A percentile compares a stretch with the other conserved stretches of the same genome.
These are phyloP conservation scores for Eulemur mongoz DNA, from an alignment of 2,797 vertebrate genomes.

Conservation along the genomic window DNA sequence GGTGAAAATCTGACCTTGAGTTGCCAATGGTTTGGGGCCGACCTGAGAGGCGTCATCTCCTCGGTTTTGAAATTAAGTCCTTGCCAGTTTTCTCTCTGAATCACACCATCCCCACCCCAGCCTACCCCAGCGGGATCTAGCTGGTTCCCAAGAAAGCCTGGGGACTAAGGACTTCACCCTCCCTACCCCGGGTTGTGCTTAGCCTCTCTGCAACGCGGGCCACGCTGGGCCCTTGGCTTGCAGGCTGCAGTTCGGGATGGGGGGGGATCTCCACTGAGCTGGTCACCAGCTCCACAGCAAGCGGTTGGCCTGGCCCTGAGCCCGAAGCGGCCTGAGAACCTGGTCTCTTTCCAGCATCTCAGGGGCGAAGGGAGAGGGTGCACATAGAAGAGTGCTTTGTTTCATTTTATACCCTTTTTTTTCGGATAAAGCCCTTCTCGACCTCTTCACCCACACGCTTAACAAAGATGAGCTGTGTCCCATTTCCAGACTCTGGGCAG, in stretches of 20 bases:
- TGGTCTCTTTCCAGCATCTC: conserved; percentile 46
- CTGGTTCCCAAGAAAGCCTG: background rate
- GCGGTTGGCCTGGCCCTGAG: background rate
- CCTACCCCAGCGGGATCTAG: background rate
- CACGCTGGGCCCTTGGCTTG: fast-evolving
- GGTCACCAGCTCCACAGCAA: background rate
- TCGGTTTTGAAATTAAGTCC: background rate
- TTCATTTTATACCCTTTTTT: background rate
- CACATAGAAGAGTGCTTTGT: background rate
- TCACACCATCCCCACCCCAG: background rate
- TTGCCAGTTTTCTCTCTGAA: background rate
- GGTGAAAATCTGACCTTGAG: background rate
- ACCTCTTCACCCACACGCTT: background rate
- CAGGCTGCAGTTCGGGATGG: too few relatives aligned
- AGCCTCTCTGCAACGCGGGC: background rate
- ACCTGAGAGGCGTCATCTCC: background rate
- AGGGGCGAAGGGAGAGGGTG: background rate
- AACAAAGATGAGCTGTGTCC: conserved; percentile 37
- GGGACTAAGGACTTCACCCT: background rate
- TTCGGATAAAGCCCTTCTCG: background rate
- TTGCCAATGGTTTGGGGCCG: background rate
- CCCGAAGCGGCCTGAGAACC: background rate
- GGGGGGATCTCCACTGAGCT: background rate
- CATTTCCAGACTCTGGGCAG: background rate
- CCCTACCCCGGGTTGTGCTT: background rate